phyloP scores from a whole-genome alignment of 2,113 vertebrate genomes.

The Salvator merianae region DNA sequence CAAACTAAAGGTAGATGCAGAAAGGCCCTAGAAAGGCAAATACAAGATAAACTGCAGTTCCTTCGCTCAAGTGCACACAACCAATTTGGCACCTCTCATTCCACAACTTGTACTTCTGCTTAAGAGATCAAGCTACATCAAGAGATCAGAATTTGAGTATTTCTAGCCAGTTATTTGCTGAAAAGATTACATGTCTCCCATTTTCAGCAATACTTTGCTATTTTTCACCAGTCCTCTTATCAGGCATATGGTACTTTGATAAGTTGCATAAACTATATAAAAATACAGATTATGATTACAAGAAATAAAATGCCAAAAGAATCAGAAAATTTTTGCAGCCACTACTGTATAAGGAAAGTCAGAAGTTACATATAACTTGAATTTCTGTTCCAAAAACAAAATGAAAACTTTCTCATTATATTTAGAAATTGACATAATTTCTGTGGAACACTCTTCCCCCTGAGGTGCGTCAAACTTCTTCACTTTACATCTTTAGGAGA shows the following conservation, averaged over 20 bases:
- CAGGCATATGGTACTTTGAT: background rate
- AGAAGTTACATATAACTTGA: background rate
- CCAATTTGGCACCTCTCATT: background rate
- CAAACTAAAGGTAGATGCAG: no score
- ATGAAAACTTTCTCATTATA: background rate
- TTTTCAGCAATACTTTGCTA: background rate
- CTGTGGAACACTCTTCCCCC: no score
- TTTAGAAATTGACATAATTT: background rate
- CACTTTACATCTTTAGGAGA: no score
- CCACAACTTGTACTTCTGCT: background rate
- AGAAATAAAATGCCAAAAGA: background rate
- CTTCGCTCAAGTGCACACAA: background rate
- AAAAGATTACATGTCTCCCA: background rate
- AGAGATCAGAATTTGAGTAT: background rate
- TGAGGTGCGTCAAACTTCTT: no score
- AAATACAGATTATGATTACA: background rate
- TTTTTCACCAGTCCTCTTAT: background rate
- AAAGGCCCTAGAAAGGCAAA: background rate
- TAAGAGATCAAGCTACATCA: background rate
- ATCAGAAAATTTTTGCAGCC: background rate
- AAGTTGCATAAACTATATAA: background rate
- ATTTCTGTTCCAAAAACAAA: background rate
- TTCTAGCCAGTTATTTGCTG: background rate
- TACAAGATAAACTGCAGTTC: background rate
- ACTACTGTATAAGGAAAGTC: background rate